Conservation (phyloP, 2,797 vertebrate species). For the Paramormyrops hopkinsi region DNA sequence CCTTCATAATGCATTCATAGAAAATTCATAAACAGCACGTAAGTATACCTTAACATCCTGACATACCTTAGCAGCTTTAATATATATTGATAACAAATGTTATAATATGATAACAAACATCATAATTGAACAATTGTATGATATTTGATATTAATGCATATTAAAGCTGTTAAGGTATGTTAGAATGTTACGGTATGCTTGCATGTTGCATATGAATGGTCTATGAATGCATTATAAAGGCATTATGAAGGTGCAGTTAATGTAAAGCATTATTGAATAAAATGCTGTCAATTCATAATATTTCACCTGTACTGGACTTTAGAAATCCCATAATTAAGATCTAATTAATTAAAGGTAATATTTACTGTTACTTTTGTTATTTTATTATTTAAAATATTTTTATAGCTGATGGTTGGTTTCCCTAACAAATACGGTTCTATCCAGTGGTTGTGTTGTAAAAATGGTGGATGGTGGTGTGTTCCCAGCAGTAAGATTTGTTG, state of each 20-base stretch:
- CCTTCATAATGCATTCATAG: background rate
- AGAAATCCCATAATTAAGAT: background rate
- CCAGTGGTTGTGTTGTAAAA: background rate
- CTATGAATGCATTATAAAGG: background rate
- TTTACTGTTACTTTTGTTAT: background rate
- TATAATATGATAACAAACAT: background rate
- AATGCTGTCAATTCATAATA: background rate
- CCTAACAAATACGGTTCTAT: background rate
- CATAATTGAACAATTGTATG: background rate
- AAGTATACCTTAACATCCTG: background rate
- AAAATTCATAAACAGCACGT: background rate
- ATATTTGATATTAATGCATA: background rate
- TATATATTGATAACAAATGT: background rate
- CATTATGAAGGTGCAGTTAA: background rate
- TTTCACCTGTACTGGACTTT: background rate
- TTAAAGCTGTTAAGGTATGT: background rate
- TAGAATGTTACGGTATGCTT: background rate
- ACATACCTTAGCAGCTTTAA: background rate
- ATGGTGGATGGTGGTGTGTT: background rate
- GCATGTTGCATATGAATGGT: background rate
- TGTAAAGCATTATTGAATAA: background rate
- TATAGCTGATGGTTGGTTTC: background rate
- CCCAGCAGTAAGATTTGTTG: background rate
- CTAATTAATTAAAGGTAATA: background rate
- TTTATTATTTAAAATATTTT: background rate